Percentiles rank a stretch among this genome's conserved stretches.
Conservation (phyloP, 2,888 invertebrate species). For the Stenodera caucasica region DNA sequence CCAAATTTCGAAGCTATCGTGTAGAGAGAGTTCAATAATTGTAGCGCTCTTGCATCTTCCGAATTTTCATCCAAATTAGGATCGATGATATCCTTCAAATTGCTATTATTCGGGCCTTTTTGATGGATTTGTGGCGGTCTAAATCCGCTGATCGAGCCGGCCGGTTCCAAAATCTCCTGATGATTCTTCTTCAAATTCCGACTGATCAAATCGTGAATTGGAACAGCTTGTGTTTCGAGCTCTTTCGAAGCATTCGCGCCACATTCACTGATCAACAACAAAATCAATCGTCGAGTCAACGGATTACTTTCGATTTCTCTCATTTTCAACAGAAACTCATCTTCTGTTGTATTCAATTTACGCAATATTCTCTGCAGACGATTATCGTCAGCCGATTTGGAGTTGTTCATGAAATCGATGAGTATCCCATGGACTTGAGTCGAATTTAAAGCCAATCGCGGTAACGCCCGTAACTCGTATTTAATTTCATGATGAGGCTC, state of each 20-base stretch:
- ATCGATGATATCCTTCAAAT: conserved; percentile 37
- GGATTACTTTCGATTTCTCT: conserved; percentile 78
- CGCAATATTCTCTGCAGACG: conserved; percentile 77
- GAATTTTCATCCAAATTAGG: conserved; percentile 48
- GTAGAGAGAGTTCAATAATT: conserved; percentile 80
- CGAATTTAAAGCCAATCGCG: conserved; percentile 46
- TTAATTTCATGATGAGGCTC: conserved; percentile 42
- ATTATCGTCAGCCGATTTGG: conserved; percentile 66
- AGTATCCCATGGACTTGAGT: conserved; percentile 51
- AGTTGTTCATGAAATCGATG: conserved; percentile 60
- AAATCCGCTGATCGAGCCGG: conserved; percentile 15
- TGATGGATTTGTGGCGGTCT: background rate
- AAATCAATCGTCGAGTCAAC: conserved; percentile 71
- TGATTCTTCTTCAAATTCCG: conserved; percentile 30
- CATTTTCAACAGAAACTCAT: conserved; percentile 78
- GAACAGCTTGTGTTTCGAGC: conserved; percentile 33
- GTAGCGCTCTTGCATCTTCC: conserved; percentile 78
- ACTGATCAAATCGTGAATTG: conserved; percentile 26
- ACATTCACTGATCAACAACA: conserved; percentile 78
- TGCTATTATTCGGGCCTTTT: conserved; percentile 12
- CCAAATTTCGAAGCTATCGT: conserved; percentile 84
- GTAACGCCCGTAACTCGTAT: conserved; percentile 55
- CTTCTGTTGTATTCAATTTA: conserved; percentile 73
- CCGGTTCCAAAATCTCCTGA: conserved; percentile 32
- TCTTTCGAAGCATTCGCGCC: conserved; percentile 58